phyloP scores from a whole-genome alignment of 2,113 vertebrate species.

The Lethenteron camtschaticum region DNA sequence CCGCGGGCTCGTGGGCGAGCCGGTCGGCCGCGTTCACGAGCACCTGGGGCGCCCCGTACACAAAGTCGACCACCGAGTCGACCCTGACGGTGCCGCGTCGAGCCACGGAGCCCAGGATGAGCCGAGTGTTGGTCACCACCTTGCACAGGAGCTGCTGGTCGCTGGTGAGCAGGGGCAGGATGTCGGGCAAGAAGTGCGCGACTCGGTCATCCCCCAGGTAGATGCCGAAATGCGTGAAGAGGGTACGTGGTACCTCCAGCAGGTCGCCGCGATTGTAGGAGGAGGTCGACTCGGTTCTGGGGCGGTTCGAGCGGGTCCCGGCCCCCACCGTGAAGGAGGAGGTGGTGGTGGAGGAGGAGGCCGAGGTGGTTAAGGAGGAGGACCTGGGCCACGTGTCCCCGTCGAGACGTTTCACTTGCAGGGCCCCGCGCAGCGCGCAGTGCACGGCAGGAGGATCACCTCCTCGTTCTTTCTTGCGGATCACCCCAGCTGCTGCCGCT shows the following conservation, averaged over 20 bases:
- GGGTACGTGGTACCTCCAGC: constrained; percentile 54
- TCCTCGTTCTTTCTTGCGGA: too few species aligned
- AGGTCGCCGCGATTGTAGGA: constrained; percentile 47
- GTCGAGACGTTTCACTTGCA: too few species aligned
- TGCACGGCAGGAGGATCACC: too few species aligned
- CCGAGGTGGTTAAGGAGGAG: too few species aligned
- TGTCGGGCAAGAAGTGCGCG: constrained; percentile 78
- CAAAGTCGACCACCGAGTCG: constrained; percentile 70
- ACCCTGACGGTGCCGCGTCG: constrained; percentile 48
- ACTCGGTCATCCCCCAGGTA: constrained; percentile 65
- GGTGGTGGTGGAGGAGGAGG: too few species aligned
- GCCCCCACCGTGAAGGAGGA: too few species aligned
- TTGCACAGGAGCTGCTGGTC: constrained; percentile 25
- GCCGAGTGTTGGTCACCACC: constrained; percentile 60
- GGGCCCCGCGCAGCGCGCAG: too few species aligned
- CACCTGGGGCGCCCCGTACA: constrained; percentile 43
- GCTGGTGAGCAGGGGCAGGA: constrained; percentile 38
- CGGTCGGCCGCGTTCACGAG: constrained; percentile 44
- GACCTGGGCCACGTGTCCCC: too few species aligned
- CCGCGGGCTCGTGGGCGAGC: constrained; percentile 43
- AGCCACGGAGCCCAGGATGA: constrained; percentile 49
- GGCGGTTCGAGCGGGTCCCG: too few species aligned
- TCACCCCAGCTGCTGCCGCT: too few species aligned
- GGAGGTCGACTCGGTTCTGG: constrained; percentile 7
- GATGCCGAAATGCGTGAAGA: constrained; percentile 71